Evolutionary conservation across 2,113 vertebrate genomes (phyloP), one percentile per base, ranked within the genome.

Genomic region (Chloroceryle aenea): DNA sequence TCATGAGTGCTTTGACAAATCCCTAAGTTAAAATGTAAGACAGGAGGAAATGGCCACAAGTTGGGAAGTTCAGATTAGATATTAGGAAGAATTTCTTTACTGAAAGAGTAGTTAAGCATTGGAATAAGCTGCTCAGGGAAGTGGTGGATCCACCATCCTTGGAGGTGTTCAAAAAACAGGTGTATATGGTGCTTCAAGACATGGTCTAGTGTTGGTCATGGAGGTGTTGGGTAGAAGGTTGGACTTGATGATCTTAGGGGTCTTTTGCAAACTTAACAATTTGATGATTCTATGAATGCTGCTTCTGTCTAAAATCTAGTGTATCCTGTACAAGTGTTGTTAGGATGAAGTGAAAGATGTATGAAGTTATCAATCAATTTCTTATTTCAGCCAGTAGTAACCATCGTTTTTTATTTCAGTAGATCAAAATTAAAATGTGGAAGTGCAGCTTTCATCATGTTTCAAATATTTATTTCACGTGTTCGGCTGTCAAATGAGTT

Each of bases 391-490:
- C 10, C 7, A 77, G 3, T 66, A 73, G 20, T 17, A 77, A 53
- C 21, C 40, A 83, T 25, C 29, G 12, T 5, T 59, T 53, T 53
- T 75, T 83, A 52, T 74, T 63, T 40, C 6, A 61, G 45, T 3
- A 77, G 40, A 61, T 40, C 4, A 93, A 79, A 82, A 69, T 64
- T 64, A 76, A 69, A 78, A 82, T 64, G 43, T 55, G 7, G 20
- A 89, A 85, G 59, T 63, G 61, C 4, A 56, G 42, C 6, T 94
- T 62, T 23, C 2, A 83, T 36, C 16, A 20, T 80, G 62, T 69
- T 91, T 88, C 34, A 87, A 76, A 71, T 80, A 84, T 88, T 94
- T 96, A 62, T 84, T 88, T 69, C 11, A 59, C 8, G 34, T 50
- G 13, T 43, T 15, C 10, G 91, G 23, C 36, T 22, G 7, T 50